These are phyloP conservation scores for Isichthys henryi DNA, from an alignment of 2,113 vertebrate species.

Conservation along the genomic window DNA sequence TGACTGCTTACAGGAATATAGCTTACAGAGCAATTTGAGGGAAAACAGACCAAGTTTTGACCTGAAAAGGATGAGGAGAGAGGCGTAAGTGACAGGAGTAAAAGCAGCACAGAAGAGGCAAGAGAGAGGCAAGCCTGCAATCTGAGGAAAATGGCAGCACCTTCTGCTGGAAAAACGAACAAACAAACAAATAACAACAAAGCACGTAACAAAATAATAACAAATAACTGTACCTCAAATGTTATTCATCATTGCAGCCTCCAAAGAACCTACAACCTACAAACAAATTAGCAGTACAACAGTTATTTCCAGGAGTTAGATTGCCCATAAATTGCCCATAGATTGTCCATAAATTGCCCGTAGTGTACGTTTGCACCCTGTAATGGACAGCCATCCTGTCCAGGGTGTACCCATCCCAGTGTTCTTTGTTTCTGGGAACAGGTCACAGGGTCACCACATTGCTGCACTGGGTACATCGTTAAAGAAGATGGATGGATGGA, in stretches of 20 bases:
- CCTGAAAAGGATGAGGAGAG: not conserved
- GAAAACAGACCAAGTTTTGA: not conserved
- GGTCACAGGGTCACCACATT: not conserved
- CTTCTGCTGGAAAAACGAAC: not conserved
- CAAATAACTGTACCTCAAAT: not conserved
- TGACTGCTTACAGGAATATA: not conserved
- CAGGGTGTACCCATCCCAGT: not conserved
- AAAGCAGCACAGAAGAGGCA: not conserved
- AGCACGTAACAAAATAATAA: not conserved
- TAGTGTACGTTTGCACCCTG: not conserved
- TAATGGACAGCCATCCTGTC: not conserved
- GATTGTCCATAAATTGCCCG: not conserved
- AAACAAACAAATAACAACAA: not conserved
- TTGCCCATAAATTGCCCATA: not conserved
- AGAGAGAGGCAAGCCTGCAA: not conserved
- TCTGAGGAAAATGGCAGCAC: not conserved
- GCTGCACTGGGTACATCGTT: not conserved
- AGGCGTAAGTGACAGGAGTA: not conserved
- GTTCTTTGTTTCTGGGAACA: not conserved
- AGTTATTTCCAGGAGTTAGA: not conserved
- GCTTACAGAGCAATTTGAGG: not conserved
- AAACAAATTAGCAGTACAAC: not conserved
- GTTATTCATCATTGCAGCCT: not conserved
- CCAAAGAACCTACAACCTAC: not conserved
- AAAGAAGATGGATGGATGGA: not conserved